These are phyloP conservation scores for Troilus luridus DNA, from an alignment of 2,888 invertebrate species.

Conservation along the genomic window DNA sequence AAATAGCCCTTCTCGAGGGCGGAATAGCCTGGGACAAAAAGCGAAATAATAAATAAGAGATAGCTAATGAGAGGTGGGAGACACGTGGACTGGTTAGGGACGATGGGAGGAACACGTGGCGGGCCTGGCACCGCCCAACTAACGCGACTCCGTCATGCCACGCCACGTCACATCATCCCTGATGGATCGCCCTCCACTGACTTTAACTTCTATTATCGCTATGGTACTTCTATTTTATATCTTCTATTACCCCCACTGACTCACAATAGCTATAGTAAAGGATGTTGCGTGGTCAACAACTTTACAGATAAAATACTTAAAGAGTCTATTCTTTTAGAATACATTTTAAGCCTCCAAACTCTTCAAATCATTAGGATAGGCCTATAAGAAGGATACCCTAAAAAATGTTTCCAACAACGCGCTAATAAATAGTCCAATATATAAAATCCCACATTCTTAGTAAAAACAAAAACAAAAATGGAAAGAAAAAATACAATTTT, in stretches of 20 bases:
- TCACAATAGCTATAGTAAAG: background rate
- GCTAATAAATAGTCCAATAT: no score
- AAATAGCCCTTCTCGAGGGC: conserved; percentile 44
- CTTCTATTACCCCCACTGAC: background rate
- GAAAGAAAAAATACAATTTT: no score
- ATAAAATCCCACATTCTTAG: no score
- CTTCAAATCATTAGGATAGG: background rate
- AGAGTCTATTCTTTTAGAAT: background rate
- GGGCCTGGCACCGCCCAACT: conserved; percentile 53
- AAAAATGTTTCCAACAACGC: no score
- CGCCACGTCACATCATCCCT: background rate
- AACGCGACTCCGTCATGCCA: conserved; percentile 32
- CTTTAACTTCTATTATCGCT: conserved; percentile 32
- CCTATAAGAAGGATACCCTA: background rate
- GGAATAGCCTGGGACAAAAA: conserved; percentile 24
- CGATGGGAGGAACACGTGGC: conserved; percentile 37
- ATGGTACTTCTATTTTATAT: conserved; percentile 30
- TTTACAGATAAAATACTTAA: background rate
- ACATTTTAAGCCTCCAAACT: background rate
- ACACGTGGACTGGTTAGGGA: conserved; percentile 14
- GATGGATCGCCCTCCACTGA: conserved; percentile 10
- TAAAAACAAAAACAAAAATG: no score
- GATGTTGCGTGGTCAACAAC: background rate
- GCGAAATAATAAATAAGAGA: conserved; percentile 51
- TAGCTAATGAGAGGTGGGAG: conserved; percentile 44